phyloP scores from a whole-genome alignment of 2,888 invertebrate genomes.

The Amphipoea lucens region DNA sequence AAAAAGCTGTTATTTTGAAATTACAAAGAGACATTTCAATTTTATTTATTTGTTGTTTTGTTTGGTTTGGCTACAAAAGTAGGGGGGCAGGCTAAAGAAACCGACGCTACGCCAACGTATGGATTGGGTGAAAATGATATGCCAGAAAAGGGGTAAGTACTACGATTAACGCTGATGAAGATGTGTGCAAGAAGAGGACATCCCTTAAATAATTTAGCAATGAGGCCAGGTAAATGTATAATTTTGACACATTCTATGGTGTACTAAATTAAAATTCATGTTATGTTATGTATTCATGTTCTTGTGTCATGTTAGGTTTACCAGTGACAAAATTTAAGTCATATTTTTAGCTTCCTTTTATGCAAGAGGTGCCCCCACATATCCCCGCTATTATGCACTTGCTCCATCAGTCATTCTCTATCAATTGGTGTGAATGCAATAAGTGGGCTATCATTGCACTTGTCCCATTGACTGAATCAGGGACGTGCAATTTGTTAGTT shows the following conservation, averaged over 20 bases:
- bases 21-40: too few species aligned
- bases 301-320: background rate
- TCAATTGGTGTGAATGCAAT: conserved; percentile 44
- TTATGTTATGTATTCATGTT: too few species aligned
- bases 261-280: background rate
- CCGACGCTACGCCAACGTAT: background rate
- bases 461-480: conserved; percentile 33
- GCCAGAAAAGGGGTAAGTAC: background rate
- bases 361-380: background rate
- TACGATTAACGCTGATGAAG: background rate
- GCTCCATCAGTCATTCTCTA: conserved; percentile 34
- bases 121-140: background rate
- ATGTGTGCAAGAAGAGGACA: background rate
- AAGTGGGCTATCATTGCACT: conserved; percentile 34
- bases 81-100: too few species aligned
- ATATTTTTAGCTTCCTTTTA: background rate
- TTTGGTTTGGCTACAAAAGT: too few species aligned
- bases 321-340: background rate
- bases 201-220: background rate
- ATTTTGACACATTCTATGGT: background rate
- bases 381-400: conserved; percentile 21
- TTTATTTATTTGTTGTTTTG: too few species aligned
- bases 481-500: conserved; percentile 25
- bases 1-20: too few species aligned
- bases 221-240: background rate